Conservation (phyloP, 1,140 invertebrate genomes). For the Zophobas morio region DNA sequence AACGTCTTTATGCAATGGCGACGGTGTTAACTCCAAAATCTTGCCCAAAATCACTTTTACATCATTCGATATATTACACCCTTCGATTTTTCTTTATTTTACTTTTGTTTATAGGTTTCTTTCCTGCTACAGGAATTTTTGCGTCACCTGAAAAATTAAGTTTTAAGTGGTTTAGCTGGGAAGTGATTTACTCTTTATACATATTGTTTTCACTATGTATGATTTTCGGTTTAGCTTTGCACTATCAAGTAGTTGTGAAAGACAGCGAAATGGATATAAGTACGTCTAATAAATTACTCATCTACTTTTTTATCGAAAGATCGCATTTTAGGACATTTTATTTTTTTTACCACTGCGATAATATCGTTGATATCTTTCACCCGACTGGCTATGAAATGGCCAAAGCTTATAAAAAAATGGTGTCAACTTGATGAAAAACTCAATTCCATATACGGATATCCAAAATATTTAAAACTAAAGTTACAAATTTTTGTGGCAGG, state of each 20-base stretch:
- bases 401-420: constrained; percentile 9
- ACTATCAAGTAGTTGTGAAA: too few species aligned
- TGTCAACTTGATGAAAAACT: constrained; percentile 22
- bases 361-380: neutral
- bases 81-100: constrained; percentile 14
- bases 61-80: constrained; percentile 4
- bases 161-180: constrained; percentile 10
- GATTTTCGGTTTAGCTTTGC: neutral
- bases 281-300: neutral
- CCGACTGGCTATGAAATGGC: neutral
- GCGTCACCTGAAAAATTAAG: neutral
- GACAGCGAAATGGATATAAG: too few species aligned
- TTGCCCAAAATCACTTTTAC: neutral
- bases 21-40: neutral
- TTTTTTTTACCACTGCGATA: neutral
- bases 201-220: neutral
- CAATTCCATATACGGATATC: constrained; percentile 1
- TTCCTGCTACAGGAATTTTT: constrained; percentile 14
- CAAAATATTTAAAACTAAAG: constrained; percentile 16
- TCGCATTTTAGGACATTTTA: neutral
- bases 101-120: constrained; percentile 3
- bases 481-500: neutral
- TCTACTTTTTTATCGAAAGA: neutral
- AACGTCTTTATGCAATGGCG: too few species aligned
- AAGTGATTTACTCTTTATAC: constrained; percentile 10